These are phyloP conservation scores for Crioceris asparagi DNA, from an alignment of 2,888 invertebrate genomes.

Conservation along the genomic window DNA sequence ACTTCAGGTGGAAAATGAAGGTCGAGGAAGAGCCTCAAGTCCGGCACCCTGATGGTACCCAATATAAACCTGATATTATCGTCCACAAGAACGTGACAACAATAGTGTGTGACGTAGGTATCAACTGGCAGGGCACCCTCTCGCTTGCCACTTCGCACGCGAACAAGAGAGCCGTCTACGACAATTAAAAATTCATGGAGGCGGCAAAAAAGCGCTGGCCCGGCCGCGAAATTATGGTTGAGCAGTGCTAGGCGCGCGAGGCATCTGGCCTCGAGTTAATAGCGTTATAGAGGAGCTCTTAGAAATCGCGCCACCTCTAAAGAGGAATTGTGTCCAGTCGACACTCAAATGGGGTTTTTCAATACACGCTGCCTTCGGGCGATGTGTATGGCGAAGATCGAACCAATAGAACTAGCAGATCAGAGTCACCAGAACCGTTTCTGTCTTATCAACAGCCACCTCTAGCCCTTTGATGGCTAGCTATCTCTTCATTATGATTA, in stretches of 20 bases:
- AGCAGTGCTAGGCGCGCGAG: background rate
- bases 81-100: background rate
- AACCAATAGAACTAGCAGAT: too few species aligned
- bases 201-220: slow-evolving; percentile 9
- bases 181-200: slow-evolving; percentile 14
- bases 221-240: background rate
- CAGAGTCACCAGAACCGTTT: too few species aligned
- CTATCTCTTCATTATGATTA: too few species aligned
- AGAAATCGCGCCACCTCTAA: background rate
- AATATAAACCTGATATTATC: slow-evolving; percentile 18
- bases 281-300: background rate
- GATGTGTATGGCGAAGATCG: too few species aligned
- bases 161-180: slow-evolving; percentile 11
- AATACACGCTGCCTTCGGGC: too few species aligned
- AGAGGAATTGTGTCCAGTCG: background rate
- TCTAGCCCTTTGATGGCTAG: too few species aligned
- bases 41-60: slow-evolving; percentile 14
- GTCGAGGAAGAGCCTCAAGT: slow-evolving; percentile 20
- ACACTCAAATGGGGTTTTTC: background rate
- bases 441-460: too few species aligned
- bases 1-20: background rate
- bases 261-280: background rate
- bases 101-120: slow-evolving; percentile 7
- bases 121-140: slow-evolving; percentile 7
- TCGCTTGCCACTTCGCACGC: background rate